Percentiles rank a stretch among this genome's conserved stretches.
Evolutionary conservation across 2,113 vertebrate genomes (phyloP).

Genomic region (Athene cunicularia): DNA sequence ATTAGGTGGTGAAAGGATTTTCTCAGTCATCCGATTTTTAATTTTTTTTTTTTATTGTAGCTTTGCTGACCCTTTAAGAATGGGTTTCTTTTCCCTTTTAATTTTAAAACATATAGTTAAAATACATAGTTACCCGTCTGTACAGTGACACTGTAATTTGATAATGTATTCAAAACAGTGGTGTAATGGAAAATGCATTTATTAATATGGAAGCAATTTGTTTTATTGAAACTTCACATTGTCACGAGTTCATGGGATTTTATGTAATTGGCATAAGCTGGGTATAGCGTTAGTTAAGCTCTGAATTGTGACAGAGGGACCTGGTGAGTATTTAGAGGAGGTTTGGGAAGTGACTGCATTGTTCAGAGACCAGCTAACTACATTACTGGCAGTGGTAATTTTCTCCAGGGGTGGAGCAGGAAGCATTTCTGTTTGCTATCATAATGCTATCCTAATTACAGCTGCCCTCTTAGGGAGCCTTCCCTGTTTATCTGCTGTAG

Average conservation of each 20-base stretch:
- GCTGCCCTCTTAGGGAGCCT: not conserved
- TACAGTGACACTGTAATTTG: not conserved
- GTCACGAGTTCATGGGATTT: not conserved
- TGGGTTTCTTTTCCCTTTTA: not conserved
- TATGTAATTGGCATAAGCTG: not conserved
- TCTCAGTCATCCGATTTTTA: slow-evolving; percentile 21
- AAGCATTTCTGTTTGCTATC: not conserved
- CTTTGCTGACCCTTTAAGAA: not conserved
- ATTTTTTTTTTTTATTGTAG: not conserved
- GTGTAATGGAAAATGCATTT: not conserved
- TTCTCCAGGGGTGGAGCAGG: not conserved
- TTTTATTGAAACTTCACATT: not conserved
- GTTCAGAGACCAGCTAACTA: not conserved
- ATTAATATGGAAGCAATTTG: not conserved
- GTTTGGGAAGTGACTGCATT: not conserved
- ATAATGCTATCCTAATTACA: not conserved
- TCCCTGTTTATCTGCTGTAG: not conserved
- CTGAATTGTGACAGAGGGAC: not conserved
- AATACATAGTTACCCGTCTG: not conserved
- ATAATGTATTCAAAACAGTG: not conserved
- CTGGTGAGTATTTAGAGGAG: not conserved
- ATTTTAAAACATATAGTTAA: not conserved
- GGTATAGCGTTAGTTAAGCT: not conserved
- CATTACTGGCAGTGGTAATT: not conserved
- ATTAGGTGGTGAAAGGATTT: slow-evolving; percentile 5